phyloP scores from a whole-genome alignment of 2,797 vertebrate genomes.

The Morus bassanus region DNA sequence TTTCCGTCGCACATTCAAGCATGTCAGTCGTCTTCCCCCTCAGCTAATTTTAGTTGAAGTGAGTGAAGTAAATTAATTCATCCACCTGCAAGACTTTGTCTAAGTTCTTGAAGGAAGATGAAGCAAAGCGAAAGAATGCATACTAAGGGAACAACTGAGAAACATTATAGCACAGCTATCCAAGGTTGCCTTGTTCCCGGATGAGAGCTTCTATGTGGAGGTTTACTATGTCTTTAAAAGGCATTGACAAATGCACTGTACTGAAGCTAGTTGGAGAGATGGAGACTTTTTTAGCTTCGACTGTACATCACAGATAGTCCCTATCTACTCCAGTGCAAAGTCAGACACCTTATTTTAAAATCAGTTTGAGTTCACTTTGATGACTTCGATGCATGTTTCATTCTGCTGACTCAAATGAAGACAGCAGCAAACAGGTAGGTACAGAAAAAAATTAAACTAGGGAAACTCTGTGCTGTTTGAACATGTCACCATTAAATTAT shows the following conservation, averaged over 20 bases:
- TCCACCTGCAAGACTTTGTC: background rate
- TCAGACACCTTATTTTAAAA: background rate
- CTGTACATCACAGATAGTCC: background rate
- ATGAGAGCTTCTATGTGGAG: background rate
- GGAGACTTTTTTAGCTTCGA: background rate
- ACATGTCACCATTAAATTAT: background rate
- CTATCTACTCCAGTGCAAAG: background rate
- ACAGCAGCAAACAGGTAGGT: constrained; percentile 17
- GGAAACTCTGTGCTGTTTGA: background rate
- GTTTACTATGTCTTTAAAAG: background rate
- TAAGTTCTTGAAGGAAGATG: background rate
- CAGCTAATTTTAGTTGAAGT: background rate
- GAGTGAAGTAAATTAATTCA: background rate
- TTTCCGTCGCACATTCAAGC: background rate
- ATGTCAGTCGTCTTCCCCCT: background rate
- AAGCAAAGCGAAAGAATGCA: background rate
- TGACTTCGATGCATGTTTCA: background rate
- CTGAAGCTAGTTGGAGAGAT: background rate
- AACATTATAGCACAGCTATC: background rate
- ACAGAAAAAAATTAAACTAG: background rate
- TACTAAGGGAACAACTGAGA: background rate
- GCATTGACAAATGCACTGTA: background rate
- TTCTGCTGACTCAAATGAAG: background rate
- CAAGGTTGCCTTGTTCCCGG: background rate
- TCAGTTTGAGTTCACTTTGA: background rate